Base-by-base conservation (phyloP, 2,113 vertebrate genomes). In the Nesospiza acunhae region DNA sequence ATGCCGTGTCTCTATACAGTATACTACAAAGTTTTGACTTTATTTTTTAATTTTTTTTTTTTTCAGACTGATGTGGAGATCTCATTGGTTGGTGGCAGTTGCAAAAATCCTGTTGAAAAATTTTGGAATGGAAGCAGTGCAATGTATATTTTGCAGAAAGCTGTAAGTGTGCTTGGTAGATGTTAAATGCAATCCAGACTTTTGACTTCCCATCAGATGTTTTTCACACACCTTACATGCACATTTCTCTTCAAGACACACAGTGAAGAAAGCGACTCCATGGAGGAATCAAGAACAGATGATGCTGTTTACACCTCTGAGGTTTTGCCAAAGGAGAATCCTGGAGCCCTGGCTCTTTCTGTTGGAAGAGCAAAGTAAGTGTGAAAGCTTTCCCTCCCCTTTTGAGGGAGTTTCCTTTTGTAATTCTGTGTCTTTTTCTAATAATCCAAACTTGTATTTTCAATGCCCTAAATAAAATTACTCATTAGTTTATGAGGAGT, bases 321-420 rank as follows among this genome's bases (percentile, higher is more conserved):
- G 78, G 66, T 97, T 86, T 90, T 96, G 79, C 52, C 56, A 79
- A 90, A 91, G 67, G 97, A 97, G 64, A 89, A 50, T 72, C 50
- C 62, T 28, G 97, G 92, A 58, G 97, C 98, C 11, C 90, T 98
- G 86, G 97, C 98, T 18, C 98, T 99, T 42, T 94, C 98, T 58
- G 52, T 99, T 83, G 98, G 93, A 83, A 99, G 98, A 98, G 99
- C 99, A 94, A 99, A 99, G 99, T 99, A 97, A 95, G 90, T 84
- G 68, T 84, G 62, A 72, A 44, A 74, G n/a, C 7, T 88, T 81
- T 63, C 33, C 15, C 17, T 81, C 5, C 19, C 8, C 6, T 69
- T 37, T 27, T n/a, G 16, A 10, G 42, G 12, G 11, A 2, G 4
- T 33, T 87, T 84, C 75, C n/a, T 72, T 84, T 35, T 58, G 18